Evolutionary conservation across 2,113 vertebrate genomes (phyloP), one percentile per base, ranked within the genome.

Genomic region (Puntigrus tetrazona): DNA sequence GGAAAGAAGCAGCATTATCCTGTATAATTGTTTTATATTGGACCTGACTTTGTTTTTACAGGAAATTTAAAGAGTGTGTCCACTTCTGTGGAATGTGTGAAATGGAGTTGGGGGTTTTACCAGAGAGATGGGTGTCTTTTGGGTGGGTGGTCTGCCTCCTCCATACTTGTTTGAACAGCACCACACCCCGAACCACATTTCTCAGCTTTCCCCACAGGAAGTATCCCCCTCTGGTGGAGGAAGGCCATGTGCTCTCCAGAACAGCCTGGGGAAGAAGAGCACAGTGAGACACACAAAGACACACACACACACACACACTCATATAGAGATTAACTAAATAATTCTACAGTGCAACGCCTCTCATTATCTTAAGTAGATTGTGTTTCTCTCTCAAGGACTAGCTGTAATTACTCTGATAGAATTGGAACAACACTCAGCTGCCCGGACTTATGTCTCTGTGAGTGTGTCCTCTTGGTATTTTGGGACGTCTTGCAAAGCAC

Each of bases 231-330:
- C 95, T 95, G 88, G 97, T 99, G 90, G 96, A 96, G 55, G 98
- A 98, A 76, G 98, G 98, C 98, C 98, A 99, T 1, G 97, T 98
- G 87, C 98, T 99, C 93, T 99, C 98, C 89, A 99, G 91, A 89
- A 99, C 97, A 0, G 98, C 98, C 98, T 99, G 70, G 29, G 86
- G 43, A 93, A 91, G 18, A 70, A 69, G 10, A 69, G 29, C 8
- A 73, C 25, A 63, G 22, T 43, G 5, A 43, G 34, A 50, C 59
- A 34, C 59, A 57, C 47, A 59, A n/a, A n/a, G 36, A 45, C 69
- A 38, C 50, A 45, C 55, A 29, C 55, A 55, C 43, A 55, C 41
- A 76, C 74, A 43, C 45, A 70, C 65, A 34, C 76, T 25, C 59
- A 34, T 31, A 55, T 4, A 59, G 22, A 78, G 85, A 88, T 86